Percentiles rank a stretch among this genome's conserved stretches.
Conservation (phyloP, 2,797 vertebrate genomes). For the Steatocranus sp. region DNA sequence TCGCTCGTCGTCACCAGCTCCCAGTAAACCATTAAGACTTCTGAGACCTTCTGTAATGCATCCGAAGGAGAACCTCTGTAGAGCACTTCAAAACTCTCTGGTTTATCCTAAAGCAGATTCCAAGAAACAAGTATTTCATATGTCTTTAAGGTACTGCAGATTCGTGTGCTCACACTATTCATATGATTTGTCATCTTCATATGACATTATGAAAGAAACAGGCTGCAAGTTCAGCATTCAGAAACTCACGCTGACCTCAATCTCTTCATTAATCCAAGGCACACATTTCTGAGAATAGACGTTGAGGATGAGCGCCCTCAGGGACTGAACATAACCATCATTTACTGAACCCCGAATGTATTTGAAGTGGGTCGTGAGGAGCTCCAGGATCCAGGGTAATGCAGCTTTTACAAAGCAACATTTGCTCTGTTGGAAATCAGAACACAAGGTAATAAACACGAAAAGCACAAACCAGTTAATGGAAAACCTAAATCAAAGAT, state of each 20-base stretch:
- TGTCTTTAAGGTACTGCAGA: neutral
- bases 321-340: slow-evolving; percentile 67
- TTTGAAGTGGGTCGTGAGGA: slow-evolving; percentile 73
- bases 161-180: neutral
- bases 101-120: slow-evolving; percentile 64
- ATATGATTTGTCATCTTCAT: neutral
- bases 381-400: slow-evolving; percentile 76
- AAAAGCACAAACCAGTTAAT: neutral
- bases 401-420: slow-evolving; percentile 80
- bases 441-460: neutral
- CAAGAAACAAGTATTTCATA: neutral
- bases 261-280: slow-evolving; percentile 75
- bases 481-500: neutral
- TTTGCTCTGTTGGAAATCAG: slow-evolving; percentile 65
- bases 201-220: neutral
- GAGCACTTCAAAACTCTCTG: slow-evolving; percentile 70
- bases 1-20: slow-evolving; percentile 69
- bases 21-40: slow-evolving; percentile 72
- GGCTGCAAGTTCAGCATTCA: neutral
- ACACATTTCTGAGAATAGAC: slow-evolving; percentile 79
- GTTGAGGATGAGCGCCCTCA: slow-evolving; percentile 74
- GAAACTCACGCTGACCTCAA: slow-evolving; percentile 65
- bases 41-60: slow-evolving; percentile 66
- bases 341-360: slow-evolving; percentile 70
- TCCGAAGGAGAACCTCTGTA: slow-evolving; percentile 64